Base-by-base conservation (phyloP, 2,888 invertebrate species). In the Dolomedes plantarius region DNA sequence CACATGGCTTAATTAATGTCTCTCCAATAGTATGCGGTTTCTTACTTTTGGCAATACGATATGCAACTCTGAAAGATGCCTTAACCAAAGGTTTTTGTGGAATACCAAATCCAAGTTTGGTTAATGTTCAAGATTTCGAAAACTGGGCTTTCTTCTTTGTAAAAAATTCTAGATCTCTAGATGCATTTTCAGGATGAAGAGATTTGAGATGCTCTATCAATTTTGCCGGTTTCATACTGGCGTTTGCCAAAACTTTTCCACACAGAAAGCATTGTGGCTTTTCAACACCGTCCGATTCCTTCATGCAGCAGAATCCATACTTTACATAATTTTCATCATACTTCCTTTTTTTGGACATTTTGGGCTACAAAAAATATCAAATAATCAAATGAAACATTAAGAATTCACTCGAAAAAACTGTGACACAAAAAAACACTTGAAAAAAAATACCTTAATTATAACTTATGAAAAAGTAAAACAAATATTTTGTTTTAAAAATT, bases 221-320 rank as follows among this genome's bases (percentile, higher is more conserved):
- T 77, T 85, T 85, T 78, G 71, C 78, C 68, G 78, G 85, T 62
- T 85, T 85, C 78, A 85, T 76, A 68, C 77, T 77, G 31, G n/a
- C 28, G 41, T 68, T 77, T 31, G 67, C 65, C 23, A 77, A 65
- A 77, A 68, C 32, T 46, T 65, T 77, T 67, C 68, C 46, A 56
- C 50, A 69, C 68, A 68, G 41, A 68, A 69, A 68, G 56, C 68
- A 78, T 50, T 69, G 69, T 36, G 56, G 69, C 50, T 78, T 78
- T 69, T 78, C 68, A 3, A 67, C 65, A 28, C 69, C 69, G 36
- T 69, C 77, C 31, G 5, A 32, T 50, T 67, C 77, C 27, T 65
- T 77, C 6, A 41, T 68, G 65, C 64, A 77, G 31, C 32, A 68
- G 75, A 81, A 81, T 72, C 81, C 81, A 81, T 68, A 74, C 68